phyloP scores from a whole-genome alignment of 2,888 invertebrate genomes.

The Hydriomena furcata region DNA sequence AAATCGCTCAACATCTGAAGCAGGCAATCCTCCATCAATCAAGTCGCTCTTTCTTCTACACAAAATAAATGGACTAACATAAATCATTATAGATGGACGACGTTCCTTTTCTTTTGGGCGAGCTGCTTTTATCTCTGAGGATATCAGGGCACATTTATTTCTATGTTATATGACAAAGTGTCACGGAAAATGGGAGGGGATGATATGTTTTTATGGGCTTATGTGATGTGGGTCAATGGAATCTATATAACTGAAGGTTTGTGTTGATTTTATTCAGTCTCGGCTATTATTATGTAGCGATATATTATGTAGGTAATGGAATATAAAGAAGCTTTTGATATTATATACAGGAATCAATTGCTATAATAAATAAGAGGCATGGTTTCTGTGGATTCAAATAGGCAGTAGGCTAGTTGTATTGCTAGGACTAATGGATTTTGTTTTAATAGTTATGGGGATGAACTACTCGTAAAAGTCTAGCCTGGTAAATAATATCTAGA shows the following conservation, averaged over 20 bases:
- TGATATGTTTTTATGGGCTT: slow-evolving; percentile 35
- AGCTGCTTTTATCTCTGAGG: slow-evolving; percentile 52
- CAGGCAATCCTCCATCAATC: slow-evolving; percentile 68
- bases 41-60: slow-evolving; percentile 53
- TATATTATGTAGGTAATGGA: background rate
- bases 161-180: slow-evolving; percentile 44
- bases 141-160: slow-evolving; percentile 33
- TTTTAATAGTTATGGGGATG: no score
- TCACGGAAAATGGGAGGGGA: slow-evolving; percentile 32
- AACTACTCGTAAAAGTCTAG: no score
- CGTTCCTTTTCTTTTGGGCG: slow-evolving; percentile 50
- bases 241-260: slow-evolving; percentile 2
- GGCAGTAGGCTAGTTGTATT: no score
- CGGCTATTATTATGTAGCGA: background rate
- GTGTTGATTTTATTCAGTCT: slow-evolving; percentile 10
- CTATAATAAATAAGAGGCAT: no score
- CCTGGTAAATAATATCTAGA: no score
- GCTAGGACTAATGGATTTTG: no score
- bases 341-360: no score
- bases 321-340: no score
- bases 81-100: slow-evolving; percentile 73
- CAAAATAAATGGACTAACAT: slow-evolving; percentile 69
- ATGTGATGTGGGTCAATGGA: slow-evolving; percentile 27
- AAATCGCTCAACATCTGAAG: slow-evolving; percentile 58
- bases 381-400: no score